Evolutionary conservation across 1,140 invertebrate species (phyloP).

Genomic region (Metaphire vulgaris): DNA sequence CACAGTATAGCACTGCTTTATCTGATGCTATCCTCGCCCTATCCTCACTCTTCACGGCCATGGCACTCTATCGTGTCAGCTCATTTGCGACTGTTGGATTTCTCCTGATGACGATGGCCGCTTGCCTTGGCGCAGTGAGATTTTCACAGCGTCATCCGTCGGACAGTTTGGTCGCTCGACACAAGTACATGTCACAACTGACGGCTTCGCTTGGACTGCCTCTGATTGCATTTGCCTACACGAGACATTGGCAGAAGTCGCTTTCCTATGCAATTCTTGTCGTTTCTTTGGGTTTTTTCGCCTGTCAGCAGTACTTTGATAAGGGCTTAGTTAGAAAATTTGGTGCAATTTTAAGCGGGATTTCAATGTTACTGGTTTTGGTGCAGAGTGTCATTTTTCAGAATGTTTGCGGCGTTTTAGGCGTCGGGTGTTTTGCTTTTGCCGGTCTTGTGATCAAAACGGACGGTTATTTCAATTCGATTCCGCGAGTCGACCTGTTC

Average conservation of each 20-base stretch:
- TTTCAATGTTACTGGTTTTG: not conserved
- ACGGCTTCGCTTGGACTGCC: not conserved
- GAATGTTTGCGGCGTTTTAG: not conserved
- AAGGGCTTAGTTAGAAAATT: not conserved
- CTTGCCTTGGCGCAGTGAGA: not conserved
- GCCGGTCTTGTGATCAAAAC: not conserved
- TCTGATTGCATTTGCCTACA: not conserved
- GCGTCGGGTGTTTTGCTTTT: not conserved
- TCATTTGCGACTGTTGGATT: not conserved
- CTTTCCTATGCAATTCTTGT: not conserved
- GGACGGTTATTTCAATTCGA: not conserved
- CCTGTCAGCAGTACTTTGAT: not conserved
- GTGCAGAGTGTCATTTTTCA: not conserved
- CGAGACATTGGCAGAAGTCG: not conserved
- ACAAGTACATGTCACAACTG: not conserved
- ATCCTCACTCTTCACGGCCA: not conserved
- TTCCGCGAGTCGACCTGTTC: not conserved
- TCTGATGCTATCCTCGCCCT: not conserved
- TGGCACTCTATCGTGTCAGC: not conserved
- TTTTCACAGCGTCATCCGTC: not conserved
- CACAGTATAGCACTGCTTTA: not conserved
- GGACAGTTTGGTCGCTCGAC: not conserved
- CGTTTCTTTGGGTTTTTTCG: not conserved
- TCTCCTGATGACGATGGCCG: not conserved
- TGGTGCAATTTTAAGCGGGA: not conserved